Conservation (phyloP, 2,797 vertebrate species). For the Cacajao melanocephalus region DNA sequence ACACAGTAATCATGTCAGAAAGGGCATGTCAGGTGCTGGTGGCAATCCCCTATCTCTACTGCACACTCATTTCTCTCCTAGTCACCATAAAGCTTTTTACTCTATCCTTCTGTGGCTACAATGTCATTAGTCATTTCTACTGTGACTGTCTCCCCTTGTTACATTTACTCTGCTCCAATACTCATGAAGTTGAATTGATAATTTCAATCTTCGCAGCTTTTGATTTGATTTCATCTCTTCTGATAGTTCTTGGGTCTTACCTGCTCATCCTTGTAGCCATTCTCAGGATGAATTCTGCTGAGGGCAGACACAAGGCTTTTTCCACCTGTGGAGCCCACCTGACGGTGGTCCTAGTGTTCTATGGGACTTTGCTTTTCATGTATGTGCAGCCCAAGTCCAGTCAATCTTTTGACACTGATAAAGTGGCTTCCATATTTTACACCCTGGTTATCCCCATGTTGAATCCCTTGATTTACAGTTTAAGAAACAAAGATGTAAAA, state of each 20-base stretch:
- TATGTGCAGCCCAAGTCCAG: not conserved
- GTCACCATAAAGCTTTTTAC: slow-evolving; percentile 44
- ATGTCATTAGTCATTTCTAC: slow-evolving; percentile 64
- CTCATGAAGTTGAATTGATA: slow-evolving; percentile 50
- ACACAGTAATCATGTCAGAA: slow-evolving; percentile 32
- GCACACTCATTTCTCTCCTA: slow-evolving; percentile 20
- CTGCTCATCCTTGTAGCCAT: not conserved
- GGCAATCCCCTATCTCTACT: slow-evolving; percentile 24
- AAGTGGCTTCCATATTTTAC: not conserved
- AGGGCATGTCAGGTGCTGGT: slow-evolving; percentile 27
- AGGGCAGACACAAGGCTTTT: not conserved
- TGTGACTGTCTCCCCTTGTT: slow-evolving; percentile 66
- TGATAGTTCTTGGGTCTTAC: not conserved
- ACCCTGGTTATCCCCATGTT: not conserved
- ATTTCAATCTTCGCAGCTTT: slow-evolving; percentile 54
- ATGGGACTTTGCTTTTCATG: not conserved
- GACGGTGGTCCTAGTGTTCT: slow-evolving; percentile 39
- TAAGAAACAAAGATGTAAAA: slow-evolving; percentile 17
- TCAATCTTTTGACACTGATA: not conserved
- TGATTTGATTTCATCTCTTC: slow-evolving; percentile 36
- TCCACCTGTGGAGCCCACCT: not conserved
- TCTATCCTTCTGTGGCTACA: slow-evolving; percentile 55
- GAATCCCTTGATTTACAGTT: not conserved
- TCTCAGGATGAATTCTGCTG: not conserved
- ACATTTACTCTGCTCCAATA: slow-evolving; percentile 55